Evolutionary conservation across 1,140 invertebrate species (phyloP).

Genomic region (Solen grandis): DNA sequence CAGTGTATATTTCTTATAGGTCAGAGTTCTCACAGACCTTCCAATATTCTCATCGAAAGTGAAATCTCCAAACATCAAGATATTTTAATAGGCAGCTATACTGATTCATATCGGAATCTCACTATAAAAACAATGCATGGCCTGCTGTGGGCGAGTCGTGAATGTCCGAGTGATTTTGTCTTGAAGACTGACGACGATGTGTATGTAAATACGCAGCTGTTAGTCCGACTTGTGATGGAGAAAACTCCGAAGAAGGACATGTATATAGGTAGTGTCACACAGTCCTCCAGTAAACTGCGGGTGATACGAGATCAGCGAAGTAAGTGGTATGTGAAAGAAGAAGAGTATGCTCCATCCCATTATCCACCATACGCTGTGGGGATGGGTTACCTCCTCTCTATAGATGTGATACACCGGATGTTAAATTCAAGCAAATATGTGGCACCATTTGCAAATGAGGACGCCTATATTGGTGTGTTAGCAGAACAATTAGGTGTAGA

Average conservation of each 20-base stretch:
- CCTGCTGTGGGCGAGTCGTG: conserved; percentile 61
- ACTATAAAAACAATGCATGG: conserved; percentile 72
- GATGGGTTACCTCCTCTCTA: conserved; percentile 68
- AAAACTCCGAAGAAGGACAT: conserved; percentile 40
- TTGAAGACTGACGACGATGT: conserved; percentile 76
- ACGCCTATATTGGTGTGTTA: conserved; percentile 72
- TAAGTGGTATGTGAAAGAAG: conserved; percentile 65
- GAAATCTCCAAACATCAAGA: conserved; percentile 61
- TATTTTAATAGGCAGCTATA: conserved; percentile 69
- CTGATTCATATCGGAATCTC: conserved; percentile 73
- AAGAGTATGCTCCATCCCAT: conserved; percentile 58
- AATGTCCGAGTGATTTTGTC: conserved; percentile 59
- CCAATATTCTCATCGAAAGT: conserved; percentile 26
- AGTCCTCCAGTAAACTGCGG: conserved; percentile 50
- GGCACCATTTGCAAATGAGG: conserved; percentile 68
- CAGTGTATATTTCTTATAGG: conserved; percentile 74
- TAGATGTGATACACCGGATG: conserved; percentile 62
- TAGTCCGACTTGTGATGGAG: conserved; percentile 58
- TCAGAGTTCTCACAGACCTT: conserved; percentile 31
- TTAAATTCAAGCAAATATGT: conserved; percentile 61
- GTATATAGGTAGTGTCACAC: conserved; percentile 68
- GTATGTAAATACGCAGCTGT: conserved; percentile 68
- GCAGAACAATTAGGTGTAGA: conserved; percentile 55
- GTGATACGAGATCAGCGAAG: conserved; percentile 62
- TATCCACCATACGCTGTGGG: conserved; percentile 73